Evolutionary conservation across 2,888 invertebrate genomes (phyloP), one percentile per base, ranked within the genome.

Genomic region (Agrotis exclamationis): DNA sequence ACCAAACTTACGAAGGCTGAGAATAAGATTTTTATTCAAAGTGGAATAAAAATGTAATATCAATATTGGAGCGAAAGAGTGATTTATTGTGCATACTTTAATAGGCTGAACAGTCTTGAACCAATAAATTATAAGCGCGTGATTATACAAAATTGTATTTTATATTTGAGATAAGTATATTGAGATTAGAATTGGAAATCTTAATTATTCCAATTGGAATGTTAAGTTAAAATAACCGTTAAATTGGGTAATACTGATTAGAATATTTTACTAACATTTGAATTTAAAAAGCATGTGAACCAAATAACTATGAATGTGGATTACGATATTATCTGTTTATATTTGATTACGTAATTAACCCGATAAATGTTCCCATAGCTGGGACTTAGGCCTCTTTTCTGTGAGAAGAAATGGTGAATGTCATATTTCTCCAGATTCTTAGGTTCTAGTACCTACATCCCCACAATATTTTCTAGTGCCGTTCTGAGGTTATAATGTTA

Each of bases 211-310:
- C 63, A 73, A 69, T 69, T 70, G 44, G 79, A 84, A 80, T 72
- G 57, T 73, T 70, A 69, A 71, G 76, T 71, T 66, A 65, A 63
- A 64, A 22, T 60, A 47, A 70, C 64, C 67, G 70, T 75, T 64
- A 69, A 57, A 3, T 73, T 66, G 64, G 57, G 65, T 63, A 71
- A 80, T 62, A 60, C 66, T 76, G 63, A 85, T 82, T 70, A 59
- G 69, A 82, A 74, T 84, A 70, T 70, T 70, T 74, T 56, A 63
- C 53, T 50, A 62, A 74, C 24, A 57, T 76, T 76, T 63, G 63
- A 76, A 84, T 67, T 62, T 45, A 65, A 79, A 78, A 79, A 28
- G 50, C 50, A 63, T 82, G 80, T 82, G 85, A 77, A 80, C 77
- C 60, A 75, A 68, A 70, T 80, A 65, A 62, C 56, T 76, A 57